These are phyloP conservation scores for Amphibalanus amphitrite DNA, from an alignment of 1,140 invertebrate genomes.

Conservation along the genomic window DNA sequence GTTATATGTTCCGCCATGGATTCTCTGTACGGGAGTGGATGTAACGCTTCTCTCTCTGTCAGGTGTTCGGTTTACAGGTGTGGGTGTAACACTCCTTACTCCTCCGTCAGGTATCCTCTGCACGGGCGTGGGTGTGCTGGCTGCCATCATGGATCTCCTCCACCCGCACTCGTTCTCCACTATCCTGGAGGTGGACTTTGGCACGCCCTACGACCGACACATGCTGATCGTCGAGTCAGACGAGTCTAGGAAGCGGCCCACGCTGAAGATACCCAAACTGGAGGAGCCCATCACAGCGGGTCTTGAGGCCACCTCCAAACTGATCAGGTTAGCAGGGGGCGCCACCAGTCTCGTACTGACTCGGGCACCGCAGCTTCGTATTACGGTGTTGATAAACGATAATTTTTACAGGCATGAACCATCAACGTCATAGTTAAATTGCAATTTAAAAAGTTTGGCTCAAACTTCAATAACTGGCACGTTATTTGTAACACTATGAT, in stretches of 20 bases:
- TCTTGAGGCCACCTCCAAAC: slow-evolving; percentile 33
- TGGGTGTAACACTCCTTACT: neutral
- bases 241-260: slow-evolving; percentile 53
- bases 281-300: slow-evolving; percentile 38
- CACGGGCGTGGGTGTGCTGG: slow-evolving; percentile 49
- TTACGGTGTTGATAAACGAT: neutral
- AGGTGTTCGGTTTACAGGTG: neutral
- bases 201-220: slow-evolving; percentile 79
- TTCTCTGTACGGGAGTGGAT: too few relatives aligned
- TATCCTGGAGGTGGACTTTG: slow-evolving; percentile 84
- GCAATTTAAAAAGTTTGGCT: too few relatives aligned
- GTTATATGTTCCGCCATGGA: too few relatives aligned
- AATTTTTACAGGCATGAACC: neutral
- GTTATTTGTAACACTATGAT: neutral
- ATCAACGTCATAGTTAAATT: too few relatives aligned
- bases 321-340: slow-evolving; percentile 31
- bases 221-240: slow-evolving; percentile 81
- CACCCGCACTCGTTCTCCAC: slow-evolving; percentile 83
- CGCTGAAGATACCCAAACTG: slow-evolving; percentile 35
- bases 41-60: neutral
- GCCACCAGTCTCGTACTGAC: neutral
- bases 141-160: slow-evolving; percentile 61
- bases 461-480: too few relatives aligned
- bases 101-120: slow-evolving; percentile 47
- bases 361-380: neutral